These are phyloP conservation scores for Ooceraea biroi DNA, from an alignment of 1,140 invertebrate genomes.

Conservation along the genomic window DNA sequence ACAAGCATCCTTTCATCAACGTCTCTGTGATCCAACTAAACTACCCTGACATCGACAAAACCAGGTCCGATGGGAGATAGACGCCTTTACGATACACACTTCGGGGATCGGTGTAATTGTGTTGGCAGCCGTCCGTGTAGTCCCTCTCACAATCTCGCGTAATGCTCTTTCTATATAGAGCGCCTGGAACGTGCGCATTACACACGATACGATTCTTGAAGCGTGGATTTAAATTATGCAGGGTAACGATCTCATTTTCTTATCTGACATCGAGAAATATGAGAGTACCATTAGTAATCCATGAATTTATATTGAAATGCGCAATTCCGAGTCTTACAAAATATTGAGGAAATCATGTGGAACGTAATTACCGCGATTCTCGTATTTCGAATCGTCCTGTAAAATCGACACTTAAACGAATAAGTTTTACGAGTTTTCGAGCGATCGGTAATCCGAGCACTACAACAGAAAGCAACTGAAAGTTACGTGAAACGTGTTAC, in stretches of 20 bases:
- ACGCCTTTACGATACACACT: conserved; percentile 63
- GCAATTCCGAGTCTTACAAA: too few species aligned
- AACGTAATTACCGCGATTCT: too few species aligned
- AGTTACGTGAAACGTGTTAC: conserved; percentile 2
- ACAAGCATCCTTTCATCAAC: conserved; percentile 65
- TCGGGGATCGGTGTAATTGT: conserved; percentile 35
- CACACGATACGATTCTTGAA: conserved; percentile 14
- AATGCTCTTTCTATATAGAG: conserved; percentile 34
- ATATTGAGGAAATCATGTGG: too few species aligned
- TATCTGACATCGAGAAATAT: not conserved
- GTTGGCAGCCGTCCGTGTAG: conserved; percentile 26
- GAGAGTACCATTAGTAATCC: not conserved
- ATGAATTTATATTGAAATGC: too few species aligned
- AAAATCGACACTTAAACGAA: too few species aligned
- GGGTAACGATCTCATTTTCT: not conserved
- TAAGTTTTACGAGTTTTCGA: too few species aligned
- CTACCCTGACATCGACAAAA: conserved; percentile 67
- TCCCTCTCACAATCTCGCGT: conserved; percentile 36
- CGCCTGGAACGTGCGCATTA: conserved; percentile 1
- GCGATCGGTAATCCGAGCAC: not conserved
- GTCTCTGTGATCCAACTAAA: conserved; percentile 69
- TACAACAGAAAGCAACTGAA: not conserved
- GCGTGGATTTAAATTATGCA: not conserved
- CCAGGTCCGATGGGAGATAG: conserved; percentile 68
- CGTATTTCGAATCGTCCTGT: too few species aligned